Evolutionary conservation across 35 echinoderm and acorn worm species (phyloP).

Genomic region (Ophiothrix spiculata): DNA sequence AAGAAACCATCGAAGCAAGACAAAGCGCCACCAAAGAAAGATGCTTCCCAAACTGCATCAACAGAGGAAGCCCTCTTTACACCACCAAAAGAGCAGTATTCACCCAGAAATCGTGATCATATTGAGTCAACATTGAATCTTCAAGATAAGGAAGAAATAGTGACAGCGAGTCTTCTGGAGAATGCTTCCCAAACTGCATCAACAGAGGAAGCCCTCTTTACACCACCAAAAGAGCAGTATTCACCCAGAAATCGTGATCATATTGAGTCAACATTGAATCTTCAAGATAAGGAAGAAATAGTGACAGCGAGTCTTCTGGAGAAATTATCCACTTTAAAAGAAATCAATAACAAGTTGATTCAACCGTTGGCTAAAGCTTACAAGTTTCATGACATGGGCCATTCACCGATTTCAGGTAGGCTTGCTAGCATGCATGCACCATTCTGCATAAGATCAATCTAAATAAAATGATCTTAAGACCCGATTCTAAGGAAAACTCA

Average conservation of each 20-base stretch:
- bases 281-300: conserved; percentile 21
- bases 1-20: too few species aligned
- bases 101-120: conserved; percentile 36
- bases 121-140: conserved; percentile 42
- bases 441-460: too few species aligned
- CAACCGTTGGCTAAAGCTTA: conserved; percentile 66
- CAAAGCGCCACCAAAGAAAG: conserved; percentile 4
- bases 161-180: neutral
- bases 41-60: neutral
- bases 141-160: conserved; percentile 6
- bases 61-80: neutral
- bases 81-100: too few species aligned
- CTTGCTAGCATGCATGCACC: too few species aligned
- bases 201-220: too few species aligned
- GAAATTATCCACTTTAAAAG: conserved; percentile 33
- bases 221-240: neutral
- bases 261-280: conserved; percentile 46
- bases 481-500: too few species aligned
- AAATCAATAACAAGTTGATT: conserved; percentile 55
- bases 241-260: conserved; percentile 32
- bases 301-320: neutral
- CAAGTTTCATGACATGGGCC: conserved; percentile 54
- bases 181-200: too few species aligned
- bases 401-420: conserved; percentile 63
- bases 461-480: too few species aligned